Evolutionary conservation across 2,888 invertebrate genomes (phyloP).

Genomic region (Erebia aethiops): DNA sequence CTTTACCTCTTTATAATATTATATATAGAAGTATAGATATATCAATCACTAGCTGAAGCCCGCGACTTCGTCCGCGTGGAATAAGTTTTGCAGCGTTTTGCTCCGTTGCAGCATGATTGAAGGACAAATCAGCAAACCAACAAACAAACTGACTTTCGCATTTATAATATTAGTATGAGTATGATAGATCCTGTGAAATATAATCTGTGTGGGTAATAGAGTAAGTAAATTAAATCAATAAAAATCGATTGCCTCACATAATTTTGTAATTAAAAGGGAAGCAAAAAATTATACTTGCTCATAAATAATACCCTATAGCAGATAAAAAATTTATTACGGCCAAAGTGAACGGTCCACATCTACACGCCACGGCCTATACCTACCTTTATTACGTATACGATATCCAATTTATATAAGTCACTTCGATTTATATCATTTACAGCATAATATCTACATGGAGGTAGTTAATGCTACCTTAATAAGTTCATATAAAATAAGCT

Average conservation of each 20-base stretch:
- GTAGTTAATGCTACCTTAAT: background rate
- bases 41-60: no score
- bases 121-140: no score
- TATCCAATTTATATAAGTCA: conserved; percentile 29
- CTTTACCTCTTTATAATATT: no score
- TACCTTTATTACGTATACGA: conserved; percentile 36
- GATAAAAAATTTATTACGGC: conserved; percentile 30
- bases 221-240: background rate
- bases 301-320: conserved; percentile 15
- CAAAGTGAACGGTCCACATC: conserved; percentile 39
- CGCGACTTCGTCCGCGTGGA: no score
- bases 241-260: conserved; percentile 3
- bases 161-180: no score
- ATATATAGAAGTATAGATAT: no score
- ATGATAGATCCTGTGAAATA: no score
- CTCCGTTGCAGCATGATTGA: no score
- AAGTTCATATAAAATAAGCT: background rate
- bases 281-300: conserved; percentile 22
- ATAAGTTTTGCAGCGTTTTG: no score
- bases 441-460: background rate
- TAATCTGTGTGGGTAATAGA: background rate
- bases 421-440: conserved; percentile 27
- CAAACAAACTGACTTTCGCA: no score
- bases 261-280: conserved; percentile 30
- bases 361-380: conserved; percentile 20